A percentile compares a stretch with the other conserved stretches of the same genome.
phyloP scores from a whole-genome alignment of 2,797 vertebrate genomes.

The Zenarchopterus dispar region DNA sequence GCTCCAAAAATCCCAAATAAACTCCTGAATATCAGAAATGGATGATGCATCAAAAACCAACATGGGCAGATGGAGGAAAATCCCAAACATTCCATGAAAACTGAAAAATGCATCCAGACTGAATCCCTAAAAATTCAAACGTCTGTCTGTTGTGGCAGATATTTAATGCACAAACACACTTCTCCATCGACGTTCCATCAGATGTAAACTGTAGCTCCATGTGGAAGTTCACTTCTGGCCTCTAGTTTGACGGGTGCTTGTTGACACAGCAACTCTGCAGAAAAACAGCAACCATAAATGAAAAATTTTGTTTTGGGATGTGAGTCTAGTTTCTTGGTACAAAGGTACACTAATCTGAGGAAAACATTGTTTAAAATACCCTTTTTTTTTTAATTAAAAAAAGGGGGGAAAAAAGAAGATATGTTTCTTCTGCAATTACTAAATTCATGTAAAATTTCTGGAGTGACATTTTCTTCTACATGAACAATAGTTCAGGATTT shows the following conservation, averaged over 20 bases:
- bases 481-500: no score
- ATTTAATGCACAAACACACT: conserved; percentile 50
- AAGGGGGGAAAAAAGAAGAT: not conserved
- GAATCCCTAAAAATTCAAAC: conserved; percentile 1
- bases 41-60: conserved; percentile 15
- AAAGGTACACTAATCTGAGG: not conserved
- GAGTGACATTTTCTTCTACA: no score
- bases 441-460: no score
- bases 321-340: conserved; percentile 4
- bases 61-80: conserved; percentile 23
- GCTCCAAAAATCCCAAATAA: conserved; percentile 35
- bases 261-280: not conserved
- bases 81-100: conserved; percentile 69
- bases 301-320: conserved; percentile 9
- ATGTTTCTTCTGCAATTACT: no score
- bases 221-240: conserved; percentile 41
- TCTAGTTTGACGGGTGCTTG: conserved; percentile 41
- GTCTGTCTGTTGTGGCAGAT: conserved; percentile 13
- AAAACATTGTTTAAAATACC: not conserved
- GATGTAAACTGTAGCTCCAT: conserved; percentile 17
- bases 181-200: conserved; percentile 19
- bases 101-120: conserved; percentile 5
- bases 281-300: not conserved
- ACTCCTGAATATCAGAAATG: conserved; percentile 11
- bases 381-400: conserved; percentile 3